Conservation (phyloP, 2,888 invertebrate species). For the Lasioglossum leucozonium region DNA sequence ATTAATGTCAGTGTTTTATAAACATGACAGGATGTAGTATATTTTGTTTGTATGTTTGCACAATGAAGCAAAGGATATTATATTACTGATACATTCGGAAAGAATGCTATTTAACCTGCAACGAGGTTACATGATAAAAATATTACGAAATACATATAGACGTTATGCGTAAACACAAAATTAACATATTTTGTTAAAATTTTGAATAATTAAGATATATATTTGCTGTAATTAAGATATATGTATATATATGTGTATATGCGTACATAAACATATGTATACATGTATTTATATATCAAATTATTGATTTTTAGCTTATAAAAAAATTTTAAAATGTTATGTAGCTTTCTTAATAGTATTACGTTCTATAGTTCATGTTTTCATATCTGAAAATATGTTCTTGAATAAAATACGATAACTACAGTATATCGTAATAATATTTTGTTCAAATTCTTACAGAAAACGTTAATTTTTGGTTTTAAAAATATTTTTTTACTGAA, state of each 20-base stretch:
- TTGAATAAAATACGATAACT: conserved; percentile 40
- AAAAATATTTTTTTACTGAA: conserved; percentile 1
- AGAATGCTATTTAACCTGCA: conserved; percentile 80
- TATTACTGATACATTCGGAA: conserved; percentile 79
- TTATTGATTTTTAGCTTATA: conserved; percentile 44
- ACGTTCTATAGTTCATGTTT: conserved; percentile 46
- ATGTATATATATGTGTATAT: conserved; percentile 33
- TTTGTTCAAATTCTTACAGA: conserved; percentile 22
- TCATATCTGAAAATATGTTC: conserved; percentile 50
- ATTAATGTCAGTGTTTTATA: conserved; percentile 84
- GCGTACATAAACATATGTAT: conserved; percentile 18
- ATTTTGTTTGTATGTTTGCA: conserved; percentile 83
- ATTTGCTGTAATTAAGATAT: conserved; percentile 40
- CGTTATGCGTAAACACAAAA: conserved; percentile 76
- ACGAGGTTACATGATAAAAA: conserved; percentile 74
- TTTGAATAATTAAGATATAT: conserved; percentile 75
- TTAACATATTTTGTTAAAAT: conserved; percentile 77
- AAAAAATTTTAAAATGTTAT: conserved; percentile 35
- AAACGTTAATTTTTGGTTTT: conserved; percentile 19
- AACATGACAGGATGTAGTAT: conserved; percentile 83
- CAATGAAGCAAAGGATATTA: conserved; percentile 77
- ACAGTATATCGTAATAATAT: conserved; percentile 21
- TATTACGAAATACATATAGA: conserved; percentile 73
- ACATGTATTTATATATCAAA: conserved; percentile 21
- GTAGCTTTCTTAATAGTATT: conserved; percentile 46